These are phyloP conservation scores for Eristalinus aeneus DNA, from an alignment of 2,888 invertebrate genomes.

Conservation along the genomic window DNA sequence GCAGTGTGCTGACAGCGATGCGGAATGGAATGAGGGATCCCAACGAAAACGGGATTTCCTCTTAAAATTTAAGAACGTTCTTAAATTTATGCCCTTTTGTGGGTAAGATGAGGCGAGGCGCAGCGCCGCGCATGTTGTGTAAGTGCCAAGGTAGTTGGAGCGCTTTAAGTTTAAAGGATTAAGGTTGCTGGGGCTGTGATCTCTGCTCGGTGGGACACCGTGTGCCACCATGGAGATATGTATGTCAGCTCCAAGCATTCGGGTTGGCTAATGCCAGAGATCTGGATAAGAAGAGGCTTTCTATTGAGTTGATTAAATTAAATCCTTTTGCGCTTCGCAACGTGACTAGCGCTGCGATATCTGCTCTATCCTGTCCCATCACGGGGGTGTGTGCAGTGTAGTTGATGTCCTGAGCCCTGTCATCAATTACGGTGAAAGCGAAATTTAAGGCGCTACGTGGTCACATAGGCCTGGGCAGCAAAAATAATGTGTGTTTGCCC, in stretches of 20 bases:
- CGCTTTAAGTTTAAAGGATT: slow-evolving; percentile 52
- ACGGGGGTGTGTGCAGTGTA: not conserved
- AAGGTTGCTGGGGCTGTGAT: slow-evolving; percentile 41
- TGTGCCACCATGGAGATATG: slow-evolving; percentile 31
- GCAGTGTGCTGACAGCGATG: slow-evolving; percentile 38
- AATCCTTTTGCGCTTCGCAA: slow-evolving; percentile 36
- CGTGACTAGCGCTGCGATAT: not conserved
- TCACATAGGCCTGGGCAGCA: slow-evolving; percentile 18
- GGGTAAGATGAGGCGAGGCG: not conserved
- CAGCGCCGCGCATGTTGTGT: not conserved
- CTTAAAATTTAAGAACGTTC: slow-evolving; percentile 62
- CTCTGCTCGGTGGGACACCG: slow-evolving; percentile 43
- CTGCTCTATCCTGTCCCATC: not conserved
- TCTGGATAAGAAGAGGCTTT: slow-evolving; percentile 40
- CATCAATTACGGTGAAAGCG: slow-evolving; percentile 43
- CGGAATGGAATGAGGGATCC: slow-evolving; percentile 35
- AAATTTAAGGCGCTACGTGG: slow-evolving; percentile 51
- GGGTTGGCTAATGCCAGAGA: slow-evolving; percentile 57
- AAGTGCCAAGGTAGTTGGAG: not conserved
- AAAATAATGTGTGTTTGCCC: slow-evolving; percentile 6
- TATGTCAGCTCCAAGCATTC: slow-evolving; percentile 23
- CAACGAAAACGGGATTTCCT: slow-evolving; percentile 49
- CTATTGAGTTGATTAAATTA: slow-evolving; percentile 50
- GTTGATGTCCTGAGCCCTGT: not conserved
- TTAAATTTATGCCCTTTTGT: slow-evolving; percentile 51